phyloP scores from a whole-genome alignment of 2,888 invertebrate species.

The Drosophila falleni region DNA sequence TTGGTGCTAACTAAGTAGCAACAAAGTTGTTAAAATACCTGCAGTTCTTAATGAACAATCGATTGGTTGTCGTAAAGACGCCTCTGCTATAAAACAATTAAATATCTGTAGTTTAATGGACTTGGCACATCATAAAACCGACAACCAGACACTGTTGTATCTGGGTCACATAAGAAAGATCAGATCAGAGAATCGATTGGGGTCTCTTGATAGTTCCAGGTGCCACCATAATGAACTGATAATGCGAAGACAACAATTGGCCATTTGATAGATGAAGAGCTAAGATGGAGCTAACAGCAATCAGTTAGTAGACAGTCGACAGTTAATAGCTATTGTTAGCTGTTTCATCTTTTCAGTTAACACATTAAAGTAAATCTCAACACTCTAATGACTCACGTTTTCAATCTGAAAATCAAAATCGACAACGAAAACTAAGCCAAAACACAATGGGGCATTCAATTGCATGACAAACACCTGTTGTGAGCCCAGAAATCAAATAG shows the following conservation, averaged over 20 bases:
- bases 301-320: neutral
- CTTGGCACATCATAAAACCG: conserved; percentile 61
- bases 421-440: conserved; percentile 23
- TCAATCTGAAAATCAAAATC: conserved; percentile 21
- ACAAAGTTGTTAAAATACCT: conserved; percentile 28
- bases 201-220: conserved; percentile 23
- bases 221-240: conserved; percentile 44
- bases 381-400: conserved; percentile 50
- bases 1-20: conserved; percentile 5
- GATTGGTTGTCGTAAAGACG: conserved; percentile 53
- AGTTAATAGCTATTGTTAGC: conserved; percentile 29
- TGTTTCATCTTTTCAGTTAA: conserved; percentile 52
- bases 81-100: conserved; percentile 54
- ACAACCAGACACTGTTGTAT: conserved; percentile 29
- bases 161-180: conserved; percentile 59
- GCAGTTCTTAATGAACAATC: conserved; percentile 27
- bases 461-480: conserved; percentile 52
- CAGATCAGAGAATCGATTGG: conserved; percentile 38
- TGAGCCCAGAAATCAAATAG: neutral
- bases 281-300: neutral
- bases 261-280: conserved; percentile 35
- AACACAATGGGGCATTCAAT: conserved; percentile 45
- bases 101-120: conserved; percentile 45
- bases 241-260: conserved; percentile 62
- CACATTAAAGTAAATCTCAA: conserved; percentile 45